Evolutionary conservation across 2,888 invertebrate genomes (phyloP), one percentile per base, ranked within the genome.

Genomic region (Phanerotoma sp.): DNA sequence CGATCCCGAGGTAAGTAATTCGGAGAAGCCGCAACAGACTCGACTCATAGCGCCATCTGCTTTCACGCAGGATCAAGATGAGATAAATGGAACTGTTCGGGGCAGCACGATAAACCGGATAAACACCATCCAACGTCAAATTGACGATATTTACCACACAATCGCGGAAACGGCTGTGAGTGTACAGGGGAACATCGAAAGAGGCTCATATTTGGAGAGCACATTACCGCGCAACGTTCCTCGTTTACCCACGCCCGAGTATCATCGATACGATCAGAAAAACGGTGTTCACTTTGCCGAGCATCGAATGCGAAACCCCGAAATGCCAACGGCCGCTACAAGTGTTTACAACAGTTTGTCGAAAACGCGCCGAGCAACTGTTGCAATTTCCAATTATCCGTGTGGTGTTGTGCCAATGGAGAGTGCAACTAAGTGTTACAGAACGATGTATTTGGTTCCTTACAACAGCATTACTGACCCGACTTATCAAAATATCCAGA

Each of bases 371-470:
- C 60, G 66, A 21, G 35, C 56, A 44, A 21, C 62, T 28, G 41
- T 55, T 1, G 61, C 62, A 1, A 58, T 69, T 7, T 58, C 64
- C 4, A 68, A 67, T 53, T 74, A 74, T 48, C 68, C 67, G 2
- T 69, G 70, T 46, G 68, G 66, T 30, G 58, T 66, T 0, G 16
- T 60, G n/a, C 44, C 60, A 13, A 42, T 59, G 18, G 65, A 62
- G 16, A 68, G 58, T 11, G 44, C 37, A 0, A 49, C 70, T 37
- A 76, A 74, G 55, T 77, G 77, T 46, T 76, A 77, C 46, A 66
- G 74, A 6, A 76, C 77, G 3, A 75, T 77, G 75, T 77, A 77
- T 50, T 67, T 77, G n/a, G 75, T 77, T 3, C 77, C 77, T 7
- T 75, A 74, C 62, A 74, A 70, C 52, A 72, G 75, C 3, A 51